Percentiles rank a stretch among this genome's conserved stretches.
phyloP scores from a whole-genome alignment of 2,797 vertebrate genomes.

The Myotis pilosus region DNA sequence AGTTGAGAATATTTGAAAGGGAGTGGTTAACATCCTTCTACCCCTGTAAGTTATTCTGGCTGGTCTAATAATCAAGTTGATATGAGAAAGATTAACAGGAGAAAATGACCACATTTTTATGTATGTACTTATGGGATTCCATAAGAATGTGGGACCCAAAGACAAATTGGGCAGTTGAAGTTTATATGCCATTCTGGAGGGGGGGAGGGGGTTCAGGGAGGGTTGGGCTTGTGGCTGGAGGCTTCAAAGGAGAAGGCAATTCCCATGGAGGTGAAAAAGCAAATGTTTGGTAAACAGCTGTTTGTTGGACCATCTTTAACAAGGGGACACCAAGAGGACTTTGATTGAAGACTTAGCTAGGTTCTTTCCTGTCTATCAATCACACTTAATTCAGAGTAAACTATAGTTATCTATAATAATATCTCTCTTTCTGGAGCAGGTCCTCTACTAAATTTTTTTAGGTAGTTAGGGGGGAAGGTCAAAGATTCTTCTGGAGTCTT shows the following conservation, averaged over 20 bases:
- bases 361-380: neutral
- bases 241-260: neutral
- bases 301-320: neutral
- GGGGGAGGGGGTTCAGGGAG: neutral
- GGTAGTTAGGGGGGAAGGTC: neutral
- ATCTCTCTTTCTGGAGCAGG: neutral
- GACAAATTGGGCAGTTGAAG: neutral
- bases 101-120: neutral
- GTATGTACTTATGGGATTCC: neutral
- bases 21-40: neutral
- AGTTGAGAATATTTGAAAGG: constrained; percentile 27
- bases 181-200: neutral
- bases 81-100: neutral
- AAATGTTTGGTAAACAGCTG: neutral
- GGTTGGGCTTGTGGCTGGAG: neutral
- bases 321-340: neutral
- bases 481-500: neutral
- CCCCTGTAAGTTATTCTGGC: neutral
- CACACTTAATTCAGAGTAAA: neutral
- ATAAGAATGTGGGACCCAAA: neutral
- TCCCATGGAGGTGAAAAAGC: neutral
- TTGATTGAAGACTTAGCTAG: neutral
- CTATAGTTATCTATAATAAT: neutral
- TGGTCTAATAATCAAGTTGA: neutral
- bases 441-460: neutral